phyloP scores from a whole-genome alignment of 1,140 invertebrate genomes.

The Psilanteris sp. region DNA sequence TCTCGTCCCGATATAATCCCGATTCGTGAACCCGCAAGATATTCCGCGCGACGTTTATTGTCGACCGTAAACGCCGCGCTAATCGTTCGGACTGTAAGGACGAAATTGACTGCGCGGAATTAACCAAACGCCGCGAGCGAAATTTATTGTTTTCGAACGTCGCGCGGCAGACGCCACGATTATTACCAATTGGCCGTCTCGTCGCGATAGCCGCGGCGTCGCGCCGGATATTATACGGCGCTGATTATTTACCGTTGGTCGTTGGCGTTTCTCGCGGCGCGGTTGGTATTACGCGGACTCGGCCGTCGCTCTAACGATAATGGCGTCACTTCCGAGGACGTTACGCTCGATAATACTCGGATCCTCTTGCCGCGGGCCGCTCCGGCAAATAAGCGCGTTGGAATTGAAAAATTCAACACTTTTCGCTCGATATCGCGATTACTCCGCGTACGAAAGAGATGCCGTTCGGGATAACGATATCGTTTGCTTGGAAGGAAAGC shows the following conservation, averaged over 20 bases:
- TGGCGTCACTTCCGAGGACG: slow-evolving; percentile 48
- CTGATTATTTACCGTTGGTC: slow-evolving; percentile 58
- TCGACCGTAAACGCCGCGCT: too few species aligned
- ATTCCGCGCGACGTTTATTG: too few species aligned
- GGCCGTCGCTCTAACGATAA: slow-evolving; percentile 45
- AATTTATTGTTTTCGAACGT: too few species aligned
- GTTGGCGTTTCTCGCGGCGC: slow-evolving; percentile 53
- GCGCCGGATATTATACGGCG: slow-evolving; percentile 48
- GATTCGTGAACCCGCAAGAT: too few species aligned
- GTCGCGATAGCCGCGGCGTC: slow-evolving; percentile 39
- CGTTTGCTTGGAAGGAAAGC: background rate
- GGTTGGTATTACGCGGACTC: slow-evolving; percentile 39
- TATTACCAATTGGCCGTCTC: slow-evolving; percentile 55
- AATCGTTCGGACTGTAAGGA: too few species aligned
- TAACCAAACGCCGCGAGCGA: too few species aligned
- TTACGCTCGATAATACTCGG: slow-evolving; percentile 53
- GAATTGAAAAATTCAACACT: slow-evolving; percentile 57
- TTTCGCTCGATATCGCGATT: slow-evolving; percentile 17
- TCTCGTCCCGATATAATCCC: too few species aligned
- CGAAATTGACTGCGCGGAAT: too few species aligned
- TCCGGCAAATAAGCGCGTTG: slow-evolving; percentile 14
- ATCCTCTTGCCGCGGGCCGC: slow-evolving; percentile 38
- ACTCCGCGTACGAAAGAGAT: slow-evolving; percentile 3
- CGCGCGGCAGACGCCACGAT: slow-evolving; percentile 49
- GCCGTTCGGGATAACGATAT: slow-evolving; percentile 8